Conservation (phyloP, 2,113 vertebrate species). For the Pandion haliaetus region DNA sequence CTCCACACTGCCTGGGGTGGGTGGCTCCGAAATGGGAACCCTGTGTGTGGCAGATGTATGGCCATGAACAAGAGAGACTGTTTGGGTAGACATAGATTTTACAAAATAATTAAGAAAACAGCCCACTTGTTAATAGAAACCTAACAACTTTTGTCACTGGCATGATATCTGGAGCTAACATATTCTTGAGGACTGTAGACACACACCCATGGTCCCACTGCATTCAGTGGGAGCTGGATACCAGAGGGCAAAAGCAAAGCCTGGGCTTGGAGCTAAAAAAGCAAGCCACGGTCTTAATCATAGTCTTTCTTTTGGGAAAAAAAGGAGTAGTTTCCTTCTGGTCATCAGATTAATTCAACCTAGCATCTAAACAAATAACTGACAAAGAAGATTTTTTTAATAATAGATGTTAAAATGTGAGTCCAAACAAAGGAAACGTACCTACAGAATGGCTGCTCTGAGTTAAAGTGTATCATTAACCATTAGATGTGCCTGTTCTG, state of each 20-base stretch:
- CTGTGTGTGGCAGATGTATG: background rate
- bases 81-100: background rate
- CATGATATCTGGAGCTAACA: background rate
- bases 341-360: background rate
- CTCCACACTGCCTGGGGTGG: background rate
- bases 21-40: background rate
- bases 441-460: constrained; percentile 22
- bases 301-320: background rate
- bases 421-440: constrained; percentile 54
- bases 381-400: constrained; percentile 46
- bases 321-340: background rate
- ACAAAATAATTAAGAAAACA: background rate
- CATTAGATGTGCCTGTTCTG: constrained; percentile 71
- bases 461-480: constrained; percentile 68
- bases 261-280: background rate
- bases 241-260: background rate
- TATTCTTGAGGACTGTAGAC: background rate
- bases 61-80: background rate
- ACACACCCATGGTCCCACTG: background rate
- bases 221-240: background rate
- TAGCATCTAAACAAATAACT: constrained; percentile 47
- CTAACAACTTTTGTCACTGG: background rate
- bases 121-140: background rate
- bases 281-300: background rate
- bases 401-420: constrained; percentile 71